Evolutionary conservation across 2,888 invertebrate species (phyloP), one percentile per base, ranked within the genome.

Genomic region (Rotaria socialis): DNA sequence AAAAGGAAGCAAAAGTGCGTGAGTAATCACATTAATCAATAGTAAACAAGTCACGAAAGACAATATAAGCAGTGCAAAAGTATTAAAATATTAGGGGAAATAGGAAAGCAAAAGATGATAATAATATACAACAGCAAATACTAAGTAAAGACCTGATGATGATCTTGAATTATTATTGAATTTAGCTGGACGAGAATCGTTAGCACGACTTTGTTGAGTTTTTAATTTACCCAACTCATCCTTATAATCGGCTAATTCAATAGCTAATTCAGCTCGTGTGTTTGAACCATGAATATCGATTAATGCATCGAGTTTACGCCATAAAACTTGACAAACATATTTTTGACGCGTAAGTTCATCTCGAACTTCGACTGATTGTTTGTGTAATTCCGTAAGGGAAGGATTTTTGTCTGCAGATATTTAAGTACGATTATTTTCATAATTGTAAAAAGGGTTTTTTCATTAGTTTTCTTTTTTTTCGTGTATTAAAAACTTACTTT

Each of bases 251-350:
- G 47, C 43, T 80, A 80, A 80, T 80, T 80, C 80, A 47, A 11
- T 22, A 24, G 47, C 11, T 47, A 80, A 80, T 47, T 80, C 80
- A n/a, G 47, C 24, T 47, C 80, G 47, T 80, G 80, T 80, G n/a
- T 22, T 43, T 47, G 80, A 80, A 47, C 43, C 80, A 43, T 80
- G 80, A 47, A 80, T 80, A 80, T 43, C 80, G 10, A 47, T 47
- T n/a, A 80, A 24, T 24, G 80, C 80, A 80, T 80, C 8, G 1
- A 80, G n/a, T 80, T 80, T 80, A n/a, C 80, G 80, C 80, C 80
- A 80, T 47, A 80, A 24, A n/a, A 80, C 80, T 80, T 47, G 47
- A 47, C 47, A 47, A 24, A 80, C 80, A 80, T 80, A 80, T 47
- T 47, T 43, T 47, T 43, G 47, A 47, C 80, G 80, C 11, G 4